These are phyloP conservation scores for Monopis laevigella DNA, from an alignment of 2,888 invertebrate genomes.

Conservation along the genomic window DNA sequence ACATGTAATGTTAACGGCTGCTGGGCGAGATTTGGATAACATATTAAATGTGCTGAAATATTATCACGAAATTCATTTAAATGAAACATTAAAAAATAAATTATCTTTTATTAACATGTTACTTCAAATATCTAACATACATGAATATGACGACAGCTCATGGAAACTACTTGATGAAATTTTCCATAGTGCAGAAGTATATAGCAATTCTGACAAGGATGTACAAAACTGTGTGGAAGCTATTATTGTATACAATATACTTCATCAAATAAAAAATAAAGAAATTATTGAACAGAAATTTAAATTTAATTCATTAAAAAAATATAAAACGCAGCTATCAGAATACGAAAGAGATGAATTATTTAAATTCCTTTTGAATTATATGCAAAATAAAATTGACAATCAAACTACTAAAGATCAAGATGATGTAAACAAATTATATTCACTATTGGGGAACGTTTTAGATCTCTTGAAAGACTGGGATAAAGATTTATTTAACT, in stretches of 20 bases:
- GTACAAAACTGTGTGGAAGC: slow-evolving; percentile 31
- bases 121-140: slow-evolving; percentile 24
- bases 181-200: slow-evolving; percentile 32
- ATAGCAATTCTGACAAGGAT: slow-evolving; percentile 28
- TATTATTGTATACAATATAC: slow-evolving; percentile 30
- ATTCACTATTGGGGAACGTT: not conserved
- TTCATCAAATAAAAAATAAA: slow-evolving; percentile 29
- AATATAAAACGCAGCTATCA: slow-evolving; percentile 25
- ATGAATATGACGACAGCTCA: slow-evolving; percentile 29
- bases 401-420: slow-evolving; percentile 15
- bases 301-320: slow-evolving; percentile 26
- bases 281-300: slow-evolving; percentile 33
- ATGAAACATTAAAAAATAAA: slow-evolving; percentile 28
- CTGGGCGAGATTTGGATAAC: slow-evolving; percentile 26
- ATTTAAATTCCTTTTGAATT: slow-evolving; percentile 33
- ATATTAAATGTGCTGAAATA: slow-evolving; percentile 30
- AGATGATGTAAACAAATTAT: slow-evolving; percentile 22
- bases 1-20: slow-evolving; percentile 28
- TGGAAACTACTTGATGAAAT: slow-evolving; percentile 38
- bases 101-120: slow-evolving; percentile 28
- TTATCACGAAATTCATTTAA: slow-evolving; percentile 32
- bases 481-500: slow-evolving; percentile 32
- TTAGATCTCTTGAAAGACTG: slow-evolving; percentile 32
- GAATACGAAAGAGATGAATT: slow-evolving; percentile 29
- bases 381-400: slow-evolving; percentile 22